phyloP scores from a whole-genome alignment of 2,888 invertebrate species.

The Agrochola litura region DNA sequence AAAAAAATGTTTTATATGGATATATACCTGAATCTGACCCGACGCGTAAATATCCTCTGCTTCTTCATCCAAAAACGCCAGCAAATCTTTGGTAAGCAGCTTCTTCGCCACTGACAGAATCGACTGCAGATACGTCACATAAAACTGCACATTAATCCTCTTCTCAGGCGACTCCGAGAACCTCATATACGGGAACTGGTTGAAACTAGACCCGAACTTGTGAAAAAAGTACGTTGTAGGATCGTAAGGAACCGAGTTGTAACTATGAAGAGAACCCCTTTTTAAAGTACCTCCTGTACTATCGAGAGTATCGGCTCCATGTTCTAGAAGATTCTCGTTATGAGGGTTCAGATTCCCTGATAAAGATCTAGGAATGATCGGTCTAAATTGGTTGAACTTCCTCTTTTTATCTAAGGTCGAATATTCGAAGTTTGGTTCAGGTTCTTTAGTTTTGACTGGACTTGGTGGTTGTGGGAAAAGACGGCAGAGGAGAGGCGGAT shows the following conservation, averaged over 20 bases:
- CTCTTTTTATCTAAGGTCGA: slow-evolving; percentile 91
- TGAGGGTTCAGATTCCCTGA: slow-evolving; percentile 95
- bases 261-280: slow-evolving; percentile 89
- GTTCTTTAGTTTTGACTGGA: slow-evolving; percentile 86
- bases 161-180: slow-evolving; percentile 94
- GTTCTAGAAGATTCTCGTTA: slow-evolving; percentile 85
- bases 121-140: slow-evolving; percentile 95
- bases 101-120: slow-evolving; percentile 95
- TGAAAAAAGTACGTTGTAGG: slow-evolving; percentile 96
- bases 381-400: slow-evolving; percentile 94
- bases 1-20: too few relatives aligned
- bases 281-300: slow-evolving; percentile 81
- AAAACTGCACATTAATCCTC: slow-evolving; percentile 92
- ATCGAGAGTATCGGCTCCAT: slow-evolving; percentile 82
- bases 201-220: slow-evolving; percentile 98
- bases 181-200: slow-evolving; percentile 96
- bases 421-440: slow-evolving; percentile 84
- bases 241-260: slow-evolving; percentile 93
- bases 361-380: slow-evolving; percentile 97
- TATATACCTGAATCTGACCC: slow-evolving; percentile 91
- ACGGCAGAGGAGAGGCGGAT: slow-evolving; percentile 95
- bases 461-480: slow-evolving; percentile 96
- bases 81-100: slow-evolving; percentile 95
- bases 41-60: slow-evolving; percentile 94
- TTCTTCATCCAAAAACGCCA: slow-evolving; percentile 95